Evolutionary conservation across 1,140 invertebrate genomes (phyloP).

Genomic region (Alviniconcha marisindica): DNA sequence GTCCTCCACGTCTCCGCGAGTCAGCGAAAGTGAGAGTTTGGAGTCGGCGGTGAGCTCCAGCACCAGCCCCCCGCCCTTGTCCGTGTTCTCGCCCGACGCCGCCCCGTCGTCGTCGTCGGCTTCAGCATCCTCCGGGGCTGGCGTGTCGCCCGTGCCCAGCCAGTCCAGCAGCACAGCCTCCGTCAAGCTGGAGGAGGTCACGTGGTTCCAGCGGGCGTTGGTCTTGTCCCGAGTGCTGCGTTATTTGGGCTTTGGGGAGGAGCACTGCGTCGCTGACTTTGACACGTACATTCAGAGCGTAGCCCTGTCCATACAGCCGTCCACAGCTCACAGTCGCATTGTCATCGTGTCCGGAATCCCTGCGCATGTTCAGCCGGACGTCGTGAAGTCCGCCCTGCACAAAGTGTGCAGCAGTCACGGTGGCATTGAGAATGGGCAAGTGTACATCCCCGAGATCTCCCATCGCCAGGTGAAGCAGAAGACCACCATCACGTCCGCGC

Average conservation of each 20-base stretch:
- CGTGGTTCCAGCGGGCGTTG: conserved; percentile 72
- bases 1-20: conserved; percentile 44
- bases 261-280: conserved; percentile 61
- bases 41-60: conserved; percentile 34
- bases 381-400: conserved; percentile 60
- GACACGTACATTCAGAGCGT: conserved; percentile 68
- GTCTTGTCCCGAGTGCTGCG: conserved; percentile 70
- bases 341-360: conserved; percentile 73
- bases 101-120: conserved; percentile 39
- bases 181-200: conserved; percentile 69
- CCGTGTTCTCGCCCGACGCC: conserved; percentile 31
- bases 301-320: conserved; percentile 53
- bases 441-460: conserved; percentile 62
- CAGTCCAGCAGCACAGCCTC: conserved; percentile 36
- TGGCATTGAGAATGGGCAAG: conserved; percentile 67
- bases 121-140: conserved; percentile 24
- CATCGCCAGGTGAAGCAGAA: conserved; percentile 33
- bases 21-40: conserved; percentile 60
- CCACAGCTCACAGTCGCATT: conserved; percentile 67
- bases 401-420: conserved; percentile 66
- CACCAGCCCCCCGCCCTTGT: conserved; percentile 3
- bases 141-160: conserved; percentile 16
- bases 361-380: conserved; percentile 49
- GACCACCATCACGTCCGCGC: conserved; percentile 1
- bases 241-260: conserved; percentile 65